Conservation (phyloP, 1,140 invertebrate genomes). For the Leptinotarsa lineolata region DNA sequence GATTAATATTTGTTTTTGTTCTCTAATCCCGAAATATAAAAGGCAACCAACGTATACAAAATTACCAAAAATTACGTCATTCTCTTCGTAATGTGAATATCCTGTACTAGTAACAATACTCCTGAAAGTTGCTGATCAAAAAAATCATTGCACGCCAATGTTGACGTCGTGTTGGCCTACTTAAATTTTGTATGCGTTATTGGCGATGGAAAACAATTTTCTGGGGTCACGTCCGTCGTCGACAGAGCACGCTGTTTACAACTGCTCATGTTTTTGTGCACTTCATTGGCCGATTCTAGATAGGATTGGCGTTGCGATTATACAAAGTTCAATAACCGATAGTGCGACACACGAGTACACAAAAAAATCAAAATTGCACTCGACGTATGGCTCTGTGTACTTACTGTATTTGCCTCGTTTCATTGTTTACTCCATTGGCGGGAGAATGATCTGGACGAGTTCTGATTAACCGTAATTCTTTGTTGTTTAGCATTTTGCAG, state of each 20-base stretch:
- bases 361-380: slow-evolving; percentile 5
- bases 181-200: slow-evolving; percentile 27
- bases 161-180: slow-evolving; percentile 5
- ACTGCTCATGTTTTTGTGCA: slow-evolving; percentile 21
- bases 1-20: no score
- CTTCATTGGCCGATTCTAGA: slow-evolving; percentile 25
- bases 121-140: no score
- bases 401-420: neutral
- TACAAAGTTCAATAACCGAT: slow-evolving; percentile 20
- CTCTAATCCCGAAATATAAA: no score
- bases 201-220: slow-evolving; percentile 20
- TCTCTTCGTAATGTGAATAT: no score
- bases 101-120: no score
- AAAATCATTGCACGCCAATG: slow-evolving; percentile 2
- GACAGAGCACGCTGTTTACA: slow-evolving; percentile 19
- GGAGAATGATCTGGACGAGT: neutral
- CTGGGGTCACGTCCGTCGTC: slow-evolving; percentile 10
- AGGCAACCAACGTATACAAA: no score
- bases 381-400: neutral
- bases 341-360: slow-evolving; percentile 16
- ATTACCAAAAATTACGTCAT: no score
- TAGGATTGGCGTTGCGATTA: slow-evolving; percentile 25
- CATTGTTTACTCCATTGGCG: neutral
- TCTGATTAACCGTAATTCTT: no score
- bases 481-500: no score